Conservation (phyloP, 2,113 vertebrate species). For the Oryzias javanicus region DNA sequence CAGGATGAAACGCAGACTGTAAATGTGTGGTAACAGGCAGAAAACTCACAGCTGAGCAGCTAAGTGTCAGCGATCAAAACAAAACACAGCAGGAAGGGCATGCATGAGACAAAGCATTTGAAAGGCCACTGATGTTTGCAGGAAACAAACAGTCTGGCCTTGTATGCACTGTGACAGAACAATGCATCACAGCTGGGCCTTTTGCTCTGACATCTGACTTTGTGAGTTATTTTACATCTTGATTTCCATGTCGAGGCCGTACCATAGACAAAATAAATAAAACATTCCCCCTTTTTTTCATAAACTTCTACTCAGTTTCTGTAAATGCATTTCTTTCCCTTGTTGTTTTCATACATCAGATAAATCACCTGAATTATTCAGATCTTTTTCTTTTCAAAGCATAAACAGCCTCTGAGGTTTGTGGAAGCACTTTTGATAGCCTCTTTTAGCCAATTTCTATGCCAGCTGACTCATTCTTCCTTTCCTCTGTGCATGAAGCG, state of each 20-base stretch:
- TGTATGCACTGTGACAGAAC: not conserved
- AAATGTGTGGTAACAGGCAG: too few species aligned
- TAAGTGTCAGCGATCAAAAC: too few species aligned
- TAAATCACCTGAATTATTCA: not conserved
- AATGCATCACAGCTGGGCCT: not conserved
- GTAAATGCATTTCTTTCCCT: not conserved
- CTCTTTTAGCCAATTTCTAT: too few species aligned
- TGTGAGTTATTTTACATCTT: not conserved
- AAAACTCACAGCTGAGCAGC: too few species aligned
- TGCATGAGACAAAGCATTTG: not conserved
- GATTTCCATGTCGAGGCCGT: not conserved
- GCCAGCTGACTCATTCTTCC: too few species aligned
- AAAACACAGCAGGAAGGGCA: too few species aligned
- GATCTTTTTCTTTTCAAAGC: not conserved
- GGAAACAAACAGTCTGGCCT: not conserved
- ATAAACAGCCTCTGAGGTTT: not conserved
- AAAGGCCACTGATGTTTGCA: not conserved
- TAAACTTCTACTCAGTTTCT: not conserved
- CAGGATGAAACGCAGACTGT: too few species aligned
- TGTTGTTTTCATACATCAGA: not conserved
- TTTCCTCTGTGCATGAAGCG: too few species aligned
- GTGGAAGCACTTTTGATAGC: too few species aligned
- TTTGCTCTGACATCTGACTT: not conserved
- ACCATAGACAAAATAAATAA: not conserved
- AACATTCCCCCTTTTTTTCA: not conserved